Evolutionary conservation across 2,797 vertebrate genomes (phyloP).

Genomic region (Hippopotamyrus pictus): DNA sequence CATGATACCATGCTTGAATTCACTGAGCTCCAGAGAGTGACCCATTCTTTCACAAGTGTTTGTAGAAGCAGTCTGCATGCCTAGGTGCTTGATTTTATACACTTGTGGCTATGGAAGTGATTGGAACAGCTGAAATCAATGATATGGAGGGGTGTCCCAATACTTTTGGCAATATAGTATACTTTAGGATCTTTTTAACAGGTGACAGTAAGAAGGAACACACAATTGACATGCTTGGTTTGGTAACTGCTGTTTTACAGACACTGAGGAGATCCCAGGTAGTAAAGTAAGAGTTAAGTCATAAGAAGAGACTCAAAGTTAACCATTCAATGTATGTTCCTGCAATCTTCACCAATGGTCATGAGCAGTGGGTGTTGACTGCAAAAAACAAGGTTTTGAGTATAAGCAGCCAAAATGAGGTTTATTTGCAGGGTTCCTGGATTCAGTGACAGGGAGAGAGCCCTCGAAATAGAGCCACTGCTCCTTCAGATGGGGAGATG

Average conservation of each 20-base stretch:
- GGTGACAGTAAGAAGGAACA: not conserved
- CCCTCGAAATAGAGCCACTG: not conserved
- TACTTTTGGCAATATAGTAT: not conserved
- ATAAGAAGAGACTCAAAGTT: not conserved
- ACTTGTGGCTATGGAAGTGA: not conserved
- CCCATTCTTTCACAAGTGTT: not conserved
- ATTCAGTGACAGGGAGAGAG: not conserved
- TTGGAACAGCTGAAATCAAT: not conserved
- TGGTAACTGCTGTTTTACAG: not conserved
- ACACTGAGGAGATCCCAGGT: not conserved
- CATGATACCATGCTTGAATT: not conserved
- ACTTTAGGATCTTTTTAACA: not conserved
- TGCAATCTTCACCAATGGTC: not conserved
- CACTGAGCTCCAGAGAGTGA: not conserved
- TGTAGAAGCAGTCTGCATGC: not conserved
- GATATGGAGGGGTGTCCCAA: not conserved
- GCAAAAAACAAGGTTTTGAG: not conserved
- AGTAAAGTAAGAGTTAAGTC: not conserved
- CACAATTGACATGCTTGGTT: not conserved
- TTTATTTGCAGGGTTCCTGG: not conserved
- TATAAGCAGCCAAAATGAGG: not conserved
- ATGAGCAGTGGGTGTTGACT: not conserved
- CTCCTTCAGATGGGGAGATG: not conserved
- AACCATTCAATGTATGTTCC: not conserved
- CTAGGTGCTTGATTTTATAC: not conserved